A percentile compares a stretch with the other conserved stretches of the same genome.
These are phyloP conservation scores for Aleiodes testaceus DNA, from an alignment of 2,888 invertebrate species.

Conservation along the genomic window DNA sequence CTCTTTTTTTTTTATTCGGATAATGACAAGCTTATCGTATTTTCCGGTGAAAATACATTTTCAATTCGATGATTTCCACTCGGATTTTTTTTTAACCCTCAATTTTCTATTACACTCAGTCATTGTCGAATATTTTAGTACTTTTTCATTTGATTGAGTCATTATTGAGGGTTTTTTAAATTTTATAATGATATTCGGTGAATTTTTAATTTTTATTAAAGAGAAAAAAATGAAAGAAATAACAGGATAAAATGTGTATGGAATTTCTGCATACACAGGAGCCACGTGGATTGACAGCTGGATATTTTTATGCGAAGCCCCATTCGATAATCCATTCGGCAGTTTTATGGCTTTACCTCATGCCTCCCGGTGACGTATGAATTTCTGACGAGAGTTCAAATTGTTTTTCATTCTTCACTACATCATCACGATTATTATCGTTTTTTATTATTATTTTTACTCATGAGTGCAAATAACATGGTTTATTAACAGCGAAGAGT, in stretches of 20 bases:
- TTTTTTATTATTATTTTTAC: neutral
- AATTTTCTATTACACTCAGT: slow-evolving; percentile 35
- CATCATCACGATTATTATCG: neutral
- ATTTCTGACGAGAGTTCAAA: slow-evolving; percentile 50
- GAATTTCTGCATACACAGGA: slow-evolving; percentile 38
- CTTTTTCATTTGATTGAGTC: slow-evolving; percentile 16
- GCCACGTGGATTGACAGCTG: slow-evolving; percentile 63
- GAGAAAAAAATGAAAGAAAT: neutral
- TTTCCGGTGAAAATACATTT: slow-evolving; percentile 34
- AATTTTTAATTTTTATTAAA: neutral
- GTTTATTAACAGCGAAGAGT: neutral
- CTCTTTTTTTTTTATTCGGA: slow-evolving; percentile 17
- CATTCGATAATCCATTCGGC: slow-evolving; percentile 67
- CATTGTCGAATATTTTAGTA: slow-evolving; percentile 16
- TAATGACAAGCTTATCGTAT: slow-evolving; percentile 48
- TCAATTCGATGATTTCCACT: slow-evolving; percentile 22
- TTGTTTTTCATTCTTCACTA: slow-evolving; percentile 16
- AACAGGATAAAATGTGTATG: neutral
- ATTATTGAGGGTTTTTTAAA: no score
- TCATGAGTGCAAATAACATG: neutral
- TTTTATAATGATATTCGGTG: no score
- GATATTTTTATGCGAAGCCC: slow-evolving; percentile 71
- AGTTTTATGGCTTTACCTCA: slow-evolving; percentile 67
- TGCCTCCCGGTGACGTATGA: slow-evolving; percentile 57
- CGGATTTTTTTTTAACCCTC: slow-evolving; percentile 17